Evolutionary conservation across 2,888 invertebrate species (phyloP), one percentile per base, ranked within the genome.

Genomic region (Sesia bembeciformis): DNA sequence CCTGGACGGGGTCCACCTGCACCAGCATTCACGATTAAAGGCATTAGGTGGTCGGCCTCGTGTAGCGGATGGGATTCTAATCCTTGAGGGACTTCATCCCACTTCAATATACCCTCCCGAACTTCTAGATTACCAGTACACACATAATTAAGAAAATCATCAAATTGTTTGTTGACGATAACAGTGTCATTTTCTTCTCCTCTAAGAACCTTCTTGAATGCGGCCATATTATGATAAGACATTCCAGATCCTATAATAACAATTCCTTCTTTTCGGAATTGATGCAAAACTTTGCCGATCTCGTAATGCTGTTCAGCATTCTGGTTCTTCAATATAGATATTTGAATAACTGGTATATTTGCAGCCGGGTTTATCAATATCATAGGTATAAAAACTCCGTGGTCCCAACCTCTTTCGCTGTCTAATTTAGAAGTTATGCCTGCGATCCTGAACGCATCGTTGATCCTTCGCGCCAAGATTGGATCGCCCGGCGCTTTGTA

Each of bases 351-450:
- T 0, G 78, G 78, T 23, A 78, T 70, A 39, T 78, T 62, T 0
- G 77, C 76, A n/a, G 58, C 59, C 0, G 78, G 76, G n/a, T 76
- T 68, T 0, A 77, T 71, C 5, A 78, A 52, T 68, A 78, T 70
- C 78, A 78, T 78, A 0, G 78, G 78, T 56, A 78, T 70, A 42
- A 78, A 78, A 3, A 76, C 72, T 60, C 78, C 78, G 49, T 78
- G 78, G 61, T 78, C 78, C 78, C 78, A 78, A 40, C 76, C 75
- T 65, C 78, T 66, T 58, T 66, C 42, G 5, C 60, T 61, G 49
- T 78, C 78, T 50, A 78, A 53, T 23, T 54, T 54, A 0, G 74
- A 67, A 4, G 51, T 40, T 4, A 78, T 68, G 0, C 70, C 68
- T 4, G 62, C 68, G 3, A 60, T 63, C 60, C 57, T 57, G 54